These are phyloP conservation scores for Lacerta viridis DNA, from an alignment of 2,797 vertebrate genomes.

Conservation along the genomic window DNA sequence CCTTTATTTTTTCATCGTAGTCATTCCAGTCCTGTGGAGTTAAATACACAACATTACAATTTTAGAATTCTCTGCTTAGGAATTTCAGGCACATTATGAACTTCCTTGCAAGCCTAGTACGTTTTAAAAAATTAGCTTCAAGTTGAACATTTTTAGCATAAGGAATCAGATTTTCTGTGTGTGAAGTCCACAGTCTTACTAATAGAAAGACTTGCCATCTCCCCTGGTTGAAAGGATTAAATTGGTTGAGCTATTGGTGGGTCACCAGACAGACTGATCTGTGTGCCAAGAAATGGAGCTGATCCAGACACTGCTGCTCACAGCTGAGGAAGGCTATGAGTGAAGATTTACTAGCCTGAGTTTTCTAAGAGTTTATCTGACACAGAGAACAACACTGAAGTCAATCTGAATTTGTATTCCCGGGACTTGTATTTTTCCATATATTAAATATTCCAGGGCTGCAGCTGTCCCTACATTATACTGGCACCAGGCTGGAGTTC, in stretches of 20 bases:
- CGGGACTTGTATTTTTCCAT: neutral
- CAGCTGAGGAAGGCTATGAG: slow-evolving; percentile 46
- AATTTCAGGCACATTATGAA: neutral
- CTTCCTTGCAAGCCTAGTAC: slow-evolving; percentile 8
- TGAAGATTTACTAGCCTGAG: neutral
- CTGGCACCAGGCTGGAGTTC: neutral
- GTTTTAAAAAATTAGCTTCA: slow-evolving; percentile 14
- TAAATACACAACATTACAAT: slow-evolving; percentile 61
- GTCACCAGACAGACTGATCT: slow-evolving; percentile 65
- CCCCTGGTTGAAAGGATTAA: slow-evolving; percentile 68
- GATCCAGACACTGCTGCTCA: slow-evolving; percentile 68
- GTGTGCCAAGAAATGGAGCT: slow-evolving; percentile 65
- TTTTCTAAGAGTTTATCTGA: slow-evolving; percentile 8
- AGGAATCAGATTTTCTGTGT: neutral
- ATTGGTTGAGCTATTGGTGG: slow-evolving; percentile 49
- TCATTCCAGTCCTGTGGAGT: slow-evolving; percentile 94
- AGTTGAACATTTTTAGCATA: neutral
- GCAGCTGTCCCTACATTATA: neutral
- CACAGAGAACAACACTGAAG: neutral
- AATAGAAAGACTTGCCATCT: slow-evolving; percentile 35
- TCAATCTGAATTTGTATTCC: neutral
- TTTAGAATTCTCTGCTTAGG: slow-evolving; percentile 23
- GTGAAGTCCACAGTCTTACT: neutral
- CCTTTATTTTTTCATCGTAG: slow-evolving; percentile 93
- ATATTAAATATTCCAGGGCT: neutral